These are phyloP conservation scores for Chelonia mydas DNA, from an alignment of 2,797 vertebrate species.

Conservation along the genomic window DNA sequence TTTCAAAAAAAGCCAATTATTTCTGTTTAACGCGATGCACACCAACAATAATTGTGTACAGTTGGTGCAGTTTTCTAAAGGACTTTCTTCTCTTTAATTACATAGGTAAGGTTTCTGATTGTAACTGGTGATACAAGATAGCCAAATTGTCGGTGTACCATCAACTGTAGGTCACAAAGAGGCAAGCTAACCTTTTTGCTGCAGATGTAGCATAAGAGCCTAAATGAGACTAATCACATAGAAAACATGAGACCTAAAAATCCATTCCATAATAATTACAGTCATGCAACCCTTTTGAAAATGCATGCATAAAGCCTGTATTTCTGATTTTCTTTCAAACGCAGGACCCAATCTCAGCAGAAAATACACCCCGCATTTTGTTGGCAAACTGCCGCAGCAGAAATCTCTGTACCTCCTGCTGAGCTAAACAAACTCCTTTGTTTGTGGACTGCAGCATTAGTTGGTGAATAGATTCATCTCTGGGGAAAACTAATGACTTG, in stretches of 20 bases:
- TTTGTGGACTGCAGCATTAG: neutral
- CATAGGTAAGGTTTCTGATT: neutral
- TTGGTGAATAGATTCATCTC: neutral
- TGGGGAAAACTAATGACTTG: neutral
- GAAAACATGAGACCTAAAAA: neutral
- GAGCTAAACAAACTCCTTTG: neutral
- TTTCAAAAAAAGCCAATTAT: constrained; percentile 65
- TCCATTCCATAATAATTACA: neutral
- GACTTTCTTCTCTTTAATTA: constrained; percentile 42
- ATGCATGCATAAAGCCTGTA: neutral
- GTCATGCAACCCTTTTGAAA: neutral
- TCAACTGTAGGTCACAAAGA: neutral
- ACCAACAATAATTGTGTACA: constrained; percentile 24
- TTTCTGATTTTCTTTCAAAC: neutral
- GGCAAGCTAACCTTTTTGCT: neutral
- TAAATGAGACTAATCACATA: neutral
- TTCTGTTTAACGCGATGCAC: constrained; percentile 35
- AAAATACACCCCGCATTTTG: neutral
- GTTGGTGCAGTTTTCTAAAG: constrained; percentile 14
- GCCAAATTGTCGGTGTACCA: neutral
- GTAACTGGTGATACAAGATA: neutral
- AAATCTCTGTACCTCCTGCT: neutral
- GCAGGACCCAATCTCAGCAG: neutral
- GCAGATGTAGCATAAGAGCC: neutral
- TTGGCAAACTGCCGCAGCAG: neutral